Base-by-base conservation (phyloP, 2,888 invertebrate genomes). In the Ochropleura plecta region DNA sequence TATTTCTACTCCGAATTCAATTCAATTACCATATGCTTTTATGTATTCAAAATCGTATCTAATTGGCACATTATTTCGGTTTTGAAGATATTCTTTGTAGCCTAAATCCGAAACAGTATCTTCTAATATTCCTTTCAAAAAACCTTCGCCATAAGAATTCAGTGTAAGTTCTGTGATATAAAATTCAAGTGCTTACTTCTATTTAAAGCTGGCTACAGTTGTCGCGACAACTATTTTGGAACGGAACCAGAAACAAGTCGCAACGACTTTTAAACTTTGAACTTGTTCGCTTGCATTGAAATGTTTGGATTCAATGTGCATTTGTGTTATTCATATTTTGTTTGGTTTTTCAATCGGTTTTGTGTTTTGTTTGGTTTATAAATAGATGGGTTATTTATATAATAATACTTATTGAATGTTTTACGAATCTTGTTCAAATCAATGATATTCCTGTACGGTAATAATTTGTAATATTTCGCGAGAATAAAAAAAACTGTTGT, bases 121-220 rank as follows among this genome's bases (percentile, higher is more conserved):
- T 49, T 70, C 63, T 46, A 73, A 81, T 81, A 64, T 77, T 77
- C 78, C 76, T 73, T 68, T 60, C 68, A 79, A 55, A 68, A 68
- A 71, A 57, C 40, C 63, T 60, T 20, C 20, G 55, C 53, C 49
- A 14, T 46, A 73, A 73, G 73, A 77, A 86, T 86, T 86, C 82
- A 84, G 88, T 84, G 84, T 76, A 84, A 87, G 86, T 85, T 87
- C 9, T 82, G 69, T 77, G 79, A 86, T 86, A 86, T 82, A 84
- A 86, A 90, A 88, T 87, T 84, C 87, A 83, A 87, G 81, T 86
- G 81, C 78, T 79, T 70, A 83, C 86, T 87, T 89, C 84, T 90
- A 88, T 90, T 88, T 85, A 84, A 86, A 86, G 81, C 76, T 59
- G 78, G 74, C 68, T 63, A 73, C 78, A 78, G 70, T 73, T 66